Percentiles rank a stretch among this genome's conserved stretches.
Conservation (phyloP, 64 coral and sea anemone genomes). For the Actinia equina region DNA sequence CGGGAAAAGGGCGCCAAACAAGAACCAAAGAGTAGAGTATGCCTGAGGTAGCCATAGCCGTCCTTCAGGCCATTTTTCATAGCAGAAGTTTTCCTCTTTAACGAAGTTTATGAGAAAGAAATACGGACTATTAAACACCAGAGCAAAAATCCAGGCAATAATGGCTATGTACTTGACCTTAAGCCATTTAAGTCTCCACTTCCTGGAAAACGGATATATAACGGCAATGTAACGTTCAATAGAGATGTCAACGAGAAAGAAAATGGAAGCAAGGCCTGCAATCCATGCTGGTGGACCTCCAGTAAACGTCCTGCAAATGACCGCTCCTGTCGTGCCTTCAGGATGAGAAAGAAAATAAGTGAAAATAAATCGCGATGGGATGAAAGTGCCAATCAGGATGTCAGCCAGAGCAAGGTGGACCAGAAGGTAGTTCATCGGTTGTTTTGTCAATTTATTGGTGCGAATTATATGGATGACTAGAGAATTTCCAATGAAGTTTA, state of each 20-base stretch:
- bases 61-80: background rate
- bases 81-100: background rate
- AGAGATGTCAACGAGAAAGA: constrained; percentile 16
- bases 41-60: too few species aligned
- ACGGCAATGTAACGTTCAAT: background rate
- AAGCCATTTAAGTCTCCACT: background rate
- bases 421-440: constrained; percentile 26
- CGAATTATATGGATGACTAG: constrained; percentile 10
- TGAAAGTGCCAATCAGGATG: background rate
- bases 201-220: constrained; percentile 11
- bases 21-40: too few species aligned
- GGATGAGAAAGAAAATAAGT: constrained; percentile 6
- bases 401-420: constrained; percentile 25
- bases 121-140: constrained; percentile 7
- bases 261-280: constrained; percentile 9
- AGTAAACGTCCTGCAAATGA: constrained; percentile 25
- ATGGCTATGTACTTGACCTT: constrained; percentile 1
- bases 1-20: background rate
- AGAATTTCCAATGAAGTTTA: constrained; percentile 12
- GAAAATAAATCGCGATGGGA: constrained; percentile 2
- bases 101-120: background rate
- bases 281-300: constrained; percentile 15
- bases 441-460: background rate
- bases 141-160: background rate
- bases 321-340: background rate